These are phyloP conservation scores for Ophion obscuratus DNA, from an alignment of 2,888 invertebrate species.

Conservation along the genomic window DNA sequence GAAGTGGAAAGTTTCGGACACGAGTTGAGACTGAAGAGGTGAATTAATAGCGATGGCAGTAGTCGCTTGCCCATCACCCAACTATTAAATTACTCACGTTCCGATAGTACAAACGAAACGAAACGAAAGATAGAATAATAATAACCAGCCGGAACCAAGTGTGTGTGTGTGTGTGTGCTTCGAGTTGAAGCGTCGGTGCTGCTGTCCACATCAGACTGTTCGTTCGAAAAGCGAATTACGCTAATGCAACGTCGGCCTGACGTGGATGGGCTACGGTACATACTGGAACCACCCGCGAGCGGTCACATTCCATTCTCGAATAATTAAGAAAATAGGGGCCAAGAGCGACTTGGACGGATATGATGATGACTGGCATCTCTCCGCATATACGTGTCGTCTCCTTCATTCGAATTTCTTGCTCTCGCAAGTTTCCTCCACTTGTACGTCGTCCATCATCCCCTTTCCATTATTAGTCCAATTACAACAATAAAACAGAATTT, in stretches of 20 bases:
- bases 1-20: slow-evolving; percentile 6
- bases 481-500: background rate
- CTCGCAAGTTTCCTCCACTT: slow-evolving; percentile 7
- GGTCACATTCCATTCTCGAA: slow-evolving; percentile 55
- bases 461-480: background rate
- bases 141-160: slow-evolving; percentile 12
- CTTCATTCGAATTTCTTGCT: slow-evolving; percentile 19
- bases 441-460: background rate
- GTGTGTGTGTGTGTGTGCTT: slow-evolving; percentile 8
- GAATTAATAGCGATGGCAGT: slow-evolving; percentile 38
- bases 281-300: slow-evolving; percentile 49
- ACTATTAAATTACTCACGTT: slow-evolving; percentile 34
- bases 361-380: slow-evolving; percentile 52
- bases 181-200: slow-evolving; percentile 2
- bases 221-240: slow-evolving; percentile 55
- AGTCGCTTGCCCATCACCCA: slow-evolving; percentile 6
- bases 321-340: slow-evolving; percentile 59
- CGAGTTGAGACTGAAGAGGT: slow-evolving; percentile 13
- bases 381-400: slow-evolving; percentile 4
- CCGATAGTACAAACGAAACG: slow-evolving; percentile 13
- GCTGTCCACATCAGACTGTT: slow-evolving; percentile 29
- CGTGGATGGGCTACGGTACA: slow-evolving; percentile 29
- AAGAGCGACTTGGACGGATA: slow-evolving; percentile 29
- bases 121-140: slow-evolving; percentile 28
- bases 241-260: slow-evolving; percentile 45